Base-by-base conservation (phyloP, 2,113 vertebrate genomes). In the Riparia riparia region DNA sequence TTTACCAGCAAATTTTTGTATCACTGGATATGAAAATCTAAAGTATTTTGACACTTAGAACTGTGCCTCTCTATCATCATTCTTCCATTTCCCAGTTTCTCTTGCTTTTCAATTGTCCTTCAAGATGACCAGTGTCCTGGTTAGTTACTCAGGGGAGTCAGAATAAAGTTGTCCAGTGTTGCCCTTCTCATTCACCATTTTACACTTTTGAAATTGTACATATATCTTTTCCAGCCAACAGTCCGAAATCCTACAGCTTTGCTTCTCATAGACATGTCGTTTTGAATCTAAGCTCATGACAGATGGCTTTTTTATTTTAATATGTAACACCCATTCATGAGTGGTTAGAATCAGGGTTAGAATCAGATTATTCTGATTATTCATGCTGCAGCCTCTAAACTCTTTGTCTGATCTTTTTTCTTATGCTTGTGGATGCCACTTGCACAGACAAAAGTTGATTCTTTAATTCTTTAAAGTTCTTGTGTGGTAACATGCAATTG, bases 401-500 rank as follows among this genome's bases (percentile, higher is more conserved):
- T 94, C 4, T 5, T 50, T 14, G 41, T 86, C 79, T 92, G 74
- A 76, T 96, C 61, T 88, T 64, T 86, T 90, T 81, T 88, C 66
- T n/a, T 93, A 1, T 90, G 66, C 79, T 95, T 88, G 34, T 82
- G 63, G 89, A 82, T 96, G 86, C 79, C 82, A 72, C 74, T 93
- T 88, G 71, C 91, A 82, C 70, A 88, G 91, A 88, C 79, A 90
- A 86, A 95, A 96, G 86, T 72, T 56, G 63, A 47, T 93, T 82
- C 37, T 92, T 95, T 80, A 86, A 88, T 87, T 79, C n/a, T n/a
- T n/a, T n/a, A n/a, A n/a, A n/a, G 32, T 72, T 85, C 82, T 88
- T 92, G 61, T 92, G 89, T 93, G 93, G 65, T 86, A 29, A 83
- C 83, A 16, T 88, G 44, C 57, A 95, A 69, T 96, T 88, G 79